phyloP scores from a whole-genome alignment of 2,113 vertebrate genomes.

The Nothocercus nigrocapillus region DNA sequence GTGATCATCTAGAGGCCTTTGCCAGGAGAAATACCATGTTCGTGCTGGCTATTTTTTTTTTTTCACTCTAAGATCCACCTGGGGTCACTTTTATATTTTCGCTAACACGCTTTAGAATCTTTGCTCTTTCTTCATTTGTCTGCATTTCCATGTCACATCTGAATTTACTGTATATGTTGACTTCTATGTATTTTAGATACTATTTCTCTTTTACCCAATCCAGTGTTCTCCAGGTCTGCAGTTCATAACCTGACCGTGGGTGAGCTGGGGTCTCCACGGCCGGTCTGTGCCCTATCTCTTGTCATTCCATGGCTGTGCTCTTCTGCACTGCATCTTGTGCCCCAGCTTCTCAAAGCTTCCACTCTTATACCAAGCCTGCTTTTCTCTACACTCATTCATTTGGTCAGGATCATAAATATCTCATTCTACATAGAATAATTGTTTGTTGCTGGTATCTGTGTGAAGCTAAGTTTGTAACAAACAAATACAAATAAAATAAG shows the following conservation, averaged over 20 bases:
- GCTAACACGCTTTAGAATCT: neutral
- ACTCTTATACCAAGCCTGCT: neutral
- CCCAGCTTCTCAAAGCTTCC: neutral
- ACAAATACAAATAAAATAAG: neutral
- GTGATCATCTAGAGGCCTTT: neutral
- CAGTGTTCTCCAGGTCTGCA: neutral
- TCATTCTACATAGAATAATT: neutral
- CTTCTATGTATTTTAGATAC: neutral
- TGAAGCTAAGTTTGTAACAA: neutral
- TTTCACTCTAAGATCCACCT: neutral
- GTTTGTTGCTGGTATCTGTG: neutral
- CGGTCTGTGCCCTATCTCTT: rapidly evolving
- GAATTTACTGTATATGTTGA: neutral
- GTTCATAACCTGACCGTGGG: neutral
- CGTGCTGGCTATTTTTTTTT: neutral
- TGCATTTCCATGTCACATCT: neutral
- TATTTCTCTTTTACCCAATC: neutral
- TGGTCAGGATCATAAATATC: neutral
- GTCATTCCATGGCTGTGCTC: neutral
- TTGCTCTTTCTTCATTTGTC: neutral
- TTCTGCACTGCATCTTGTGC: neutral
- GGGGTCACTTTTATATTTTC: neutral
- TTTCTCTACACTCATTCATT: neutral
- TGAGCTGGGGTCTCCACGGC: neutral
- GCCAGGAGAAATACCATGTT: neutral